Evolutionary conservation across 1,140 invertebrate genomes (phyloP), one percentile per base, ranked within the genome.

Genomic region (Hesperophylax magnus): DNA sequence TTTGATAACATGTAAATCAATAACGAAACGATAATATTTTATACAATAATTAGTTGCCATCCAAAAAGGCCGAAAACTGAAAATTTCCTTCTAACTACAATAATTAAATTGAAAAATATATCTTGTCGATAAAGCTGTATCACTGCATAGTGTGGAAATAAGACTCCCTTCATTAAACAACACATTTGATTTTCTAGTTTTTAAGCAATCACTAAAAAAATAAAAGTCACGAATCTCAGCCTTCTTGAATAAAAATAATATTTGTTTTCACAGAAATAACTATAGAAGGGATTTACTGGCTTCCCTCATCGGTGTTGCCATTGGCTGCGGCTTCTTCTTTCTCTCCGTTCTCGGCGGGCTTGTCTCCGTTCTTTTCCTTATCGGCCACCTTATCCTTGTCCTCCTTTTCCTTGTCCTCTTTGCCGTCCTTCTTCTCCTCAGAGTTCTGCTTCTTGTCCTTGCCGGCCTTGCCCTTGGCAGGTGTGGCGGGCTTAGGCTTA

Each of bases 401-500:
- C 83, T 92, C 86, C 75, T 91, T 88, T 61, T 91, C 90, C 84
- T 93, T 93, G 77, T 92, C 91, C 34, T 94, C 93, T 82, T 93
- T 92, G 20, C 86, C 85, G 84, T 93, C 89, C 88, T 94, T 91
- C 86, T 94, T 93, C 63, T 93, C 93, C 82, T 94, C 93, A 79
- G 93, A 93, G 85, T 90, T 92, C 82, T 93, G 91, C 86, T 94
- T 94, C 89, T 95, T 93, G 81, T 94, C 93, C 85, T 93, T 92
- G 79, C 93, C 93, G 56, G 90, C 88, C 85, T 94, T 94, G 72
- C 92, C 92, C 86, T 95, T 95, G 58, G 93, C 93, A 4, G 94
- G 94, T 5, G 94, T 95, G 0, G 93, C 93, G 63, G 94, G 94
- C 87, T 95, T 95, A 22, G 94, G 94, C 86, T 95, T 95, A 0